Evolutionary conservation across 2,113 vertebrate species (phyloP).

Genomic region (Engraulis encrasicolus): DNA sequence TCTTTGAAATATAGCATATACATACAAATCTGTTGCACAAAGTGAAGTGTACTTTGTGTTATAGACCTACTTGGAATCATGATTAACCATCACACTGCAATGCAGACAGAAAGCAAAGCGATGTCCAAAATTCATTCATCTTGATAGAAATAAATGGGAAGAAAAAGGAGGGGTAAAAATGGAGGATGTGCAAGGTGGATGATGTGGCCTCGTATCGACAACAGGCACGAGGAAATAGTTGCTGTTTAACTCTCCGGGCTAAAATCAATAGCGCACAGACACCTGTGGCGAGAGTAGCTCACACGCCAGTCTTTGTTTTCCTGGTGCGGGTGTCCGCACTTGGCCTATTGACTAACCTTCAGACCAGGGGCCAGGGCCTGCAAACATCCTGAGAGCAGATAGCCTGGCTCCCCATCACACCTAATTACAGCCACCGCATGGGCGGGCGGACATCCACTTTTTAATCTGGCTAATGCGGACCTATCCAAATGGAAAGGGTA

Average conservation of each 20-base stretch:
- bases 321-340: slow-evolving; percentile 42
- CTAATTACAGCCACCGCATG: not conserved
- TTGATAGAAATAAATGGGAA: not conserved
- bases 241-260: slow-evolving; percentile 67
- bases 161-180: not conserved
- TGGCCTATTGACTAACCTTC: slow-evolving; percentile 32
- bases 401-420: slow-evolving; percentile 3
- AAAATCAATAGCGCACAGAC: slow-evolving; percentile 63
- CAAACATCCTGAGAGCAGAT: slow-evolving; percentile 44
- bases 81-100: not conserved
- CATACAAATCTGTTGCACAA: no score
- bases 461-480: not conserved
- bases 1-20: no score
- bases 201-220: slow-evolving; percentile 64
- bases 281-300: slow-evolving; percentile 40
- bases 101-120: not conserved
- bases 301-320: slow-evolving; percentile 46
- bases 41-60: no score
- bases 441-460: not conserved
- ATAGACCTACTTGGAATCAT: not conserved
- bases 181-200: slow-evolving; percentile 43
- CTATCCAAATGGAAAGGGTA: no score
- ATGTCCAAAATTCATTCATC: slow-evolving; percentile 17
- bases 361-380: slow-evolving; percentile 40
- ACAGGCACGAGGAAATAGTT: slow-evolving; percentile 46